These are phyloP conservation scores for Pachliopta kotzebuea DNA, from an alignment of 2,888 invertebrate species.

Conservation along the genomic window DNA sequence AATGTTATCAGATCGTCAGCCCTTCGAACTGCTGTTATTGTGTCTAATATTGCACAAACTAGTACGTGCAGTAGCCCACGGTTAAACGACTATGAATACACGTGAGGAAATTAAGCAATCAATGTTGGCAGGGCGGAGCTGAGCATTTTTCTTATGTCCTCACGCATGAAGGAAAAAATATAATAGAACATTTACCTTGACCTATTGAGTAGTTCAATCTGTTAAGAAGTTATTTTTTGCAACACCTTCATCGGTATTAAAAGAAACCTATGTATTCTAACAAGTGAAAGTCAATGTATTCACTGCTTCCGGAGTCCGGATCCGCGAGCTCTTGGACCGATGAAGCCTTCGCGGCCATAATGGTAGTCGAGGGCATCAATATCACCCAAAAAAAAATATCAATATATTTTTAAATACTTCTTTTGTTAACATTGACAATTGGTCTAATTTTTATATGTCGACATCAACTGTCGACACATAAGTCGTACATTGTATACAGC, in stretches of 20 bases:
- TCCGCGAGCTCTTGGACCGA: too few relatives aligned
- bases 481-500: too few relatives aligned
- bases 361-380: too few relatives aligned
- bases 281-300: too few relatives aligned
- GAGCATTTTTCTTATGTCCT: slow-evolving; percentile 27
- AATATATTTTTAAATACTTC: too few relatives aligned
- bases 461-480: too few relatives aligned
- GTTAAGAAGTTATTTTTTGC: background rate
- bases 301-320: too few relatives aligned
- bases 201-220: background rate
- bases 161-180: slow-evolving; percentile 29
- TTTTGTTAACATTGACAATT: too few relatives aligned
- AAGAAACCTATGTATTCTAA: background rate
- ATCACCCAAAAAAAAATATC: too few relatives aligned
- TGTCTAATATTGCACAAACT: slow-evolving; percentile 35
- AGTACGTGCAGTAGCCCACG: slow-evolving; percentile 32
- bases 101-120: slow-evolving; percentile 34
- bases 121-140: slow-evolving; percentile 29
- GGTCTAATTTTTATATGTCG: too few relatives aligned
- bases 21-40: slow-evolving; percentile 30
- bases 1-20: slow-evolving; percentile 13
- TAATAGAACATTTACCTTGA: slow-evolving; percentile 5
- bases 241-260: background rate
- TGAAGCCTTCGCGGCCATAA: too few relatives aligned
- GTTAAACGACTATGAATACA: slow-evolving; percentile 31